These are phyloP conservation scores for Aethes cnicana DNA, from an alignment of 2,888 invertebrate genomes.

Conservation along the genomic window DNA sequence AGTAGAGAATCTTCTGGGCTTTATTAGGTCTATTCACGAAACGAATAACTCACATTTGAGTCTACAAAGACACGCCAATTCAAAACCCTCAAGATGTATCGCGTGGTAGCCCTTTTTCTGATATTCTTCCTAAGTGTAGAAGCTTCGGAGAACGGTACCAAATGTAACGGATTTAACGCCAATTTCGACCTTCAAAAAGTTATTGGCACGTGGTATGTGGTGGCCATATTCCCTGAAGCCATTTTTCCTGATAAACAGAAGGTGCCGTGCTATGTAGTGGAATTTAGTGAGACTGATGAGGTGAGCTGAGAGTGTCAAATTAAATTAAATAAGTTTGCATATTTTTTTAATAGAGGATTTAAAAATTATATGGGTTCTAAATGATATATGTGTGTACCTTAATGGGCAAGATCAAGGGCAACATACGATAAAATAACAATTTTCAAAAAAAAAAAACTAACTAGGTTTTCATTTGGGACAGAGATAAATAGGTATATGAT, in stretches of 20 bases:
- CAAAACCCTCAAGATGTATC: conserved; percentile 42
- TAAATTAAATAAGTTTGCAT: too few species aligned
- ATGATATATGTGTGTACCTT: too few species aligned
- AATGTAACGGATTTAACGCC: conserved; percentile 58
- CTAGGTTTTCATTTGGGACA: too few species aligned
- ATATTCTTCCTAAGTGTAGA: conserved; percentile 39
- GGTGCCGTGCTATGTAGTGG: conserved; percentile 61
- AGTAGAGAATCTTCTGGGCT: neutral
- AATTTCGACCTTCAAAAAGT: conserved; percentile 56
- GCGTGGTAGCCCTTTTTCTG: conserved; percentile 36
- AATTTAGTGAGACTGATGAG: conserved; percentile 69
- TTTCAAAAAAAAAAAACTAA: too few species aligned
- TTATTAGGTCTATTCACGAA: neutral
- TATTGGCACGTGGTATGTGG: conserved; percentile 64
- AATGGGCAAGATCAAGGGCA: too few species aligned
- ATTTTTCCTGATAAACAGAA: conserved; percentile 56
- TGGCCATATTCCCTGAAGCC: conserved; percentile 65
- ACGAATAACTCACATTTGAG: conserved; percentile 2
- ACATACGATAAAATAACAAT: too few species aligned
- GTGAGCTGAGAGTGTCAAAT: too few species aligned
- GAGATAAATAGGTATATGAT: too few species aligned
- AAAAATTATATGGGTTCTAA: too few species aligned
- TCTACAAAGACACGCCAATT: conserved; percentile 4
- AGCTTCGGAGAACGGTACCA: conserved; percentile 40
- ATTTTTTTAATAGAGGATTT: too few species aligned